Evolutionary conservation across 2,888 invertebrate species (phyloP).

Genomic region (Ecliptopera silaceata): DNA sequence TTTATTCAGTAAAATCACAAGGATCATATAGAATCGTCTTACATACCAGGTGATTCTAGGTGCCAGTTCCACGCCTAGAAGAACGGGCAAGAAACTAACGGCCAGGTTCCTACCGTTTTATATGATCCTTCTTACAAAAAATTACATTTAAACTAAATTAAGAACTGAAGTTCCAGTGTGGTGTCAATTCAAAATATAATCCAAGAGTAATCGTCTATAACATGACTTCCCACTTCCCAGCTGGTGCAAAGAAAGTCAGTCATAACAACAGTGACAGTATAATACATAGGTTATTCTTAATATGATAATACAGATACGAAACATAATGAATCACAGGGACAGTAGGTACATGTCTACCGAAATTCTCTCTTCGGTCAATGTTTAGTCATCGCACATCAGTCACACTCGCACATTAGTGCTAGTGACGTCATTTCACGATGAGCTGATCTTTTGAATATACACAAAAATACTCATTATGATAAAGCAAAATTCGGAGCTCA

Average conservation of each 20-base stretch:
- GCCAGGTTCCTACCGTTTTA: too few relatives aligned
- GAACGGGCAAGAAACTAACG: too few relatives aligned
- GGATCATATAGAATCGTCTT: too few relatives aligned
- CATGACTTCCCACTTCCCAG: constrained; percentile 7
- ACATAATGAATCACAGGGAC: constrained; percentile 16
- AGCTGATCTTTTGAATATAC: constrained; percentile 3
- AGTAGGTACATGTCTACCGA: constrained; percentile 1
- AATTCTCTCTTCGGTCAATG: constrained; percentile 11
- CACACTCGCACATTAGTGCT: neutral
- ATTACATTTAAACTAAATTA: too few relatives aligned
- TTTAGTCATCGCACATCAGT: constrained; percentile 8
- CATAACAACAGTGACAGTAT: constrained; percentile 2
- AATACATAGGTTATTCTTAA: neutral
- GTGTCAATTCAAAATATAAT: too few relatives aligned
- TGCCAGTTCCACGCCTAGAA: too few relatives aligned
- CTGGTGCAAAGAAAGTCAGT: constrained; percentile 5
- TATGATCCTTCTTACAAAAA: too few relatives aligned
- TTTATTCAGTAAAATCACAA: too few relatives aligned
- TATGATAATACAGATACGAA: constrained; percentile 15
- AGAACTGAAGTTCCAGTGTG: too few relatives aligned
- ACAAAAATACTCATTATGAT: constrained; percentile 16
- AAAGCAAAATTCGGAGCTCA: neutral
- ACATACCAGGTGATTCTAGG: too few relatives aligned
- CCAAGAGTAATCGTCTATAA: too few relatives aligned
- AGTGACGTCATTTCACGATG: constrained; percentile 11